These are phyloP conservation scores for Orthosia cruda DNA, from an alignment of 2,888 invertebrate species.

Conservation along the genomic window DNA sequence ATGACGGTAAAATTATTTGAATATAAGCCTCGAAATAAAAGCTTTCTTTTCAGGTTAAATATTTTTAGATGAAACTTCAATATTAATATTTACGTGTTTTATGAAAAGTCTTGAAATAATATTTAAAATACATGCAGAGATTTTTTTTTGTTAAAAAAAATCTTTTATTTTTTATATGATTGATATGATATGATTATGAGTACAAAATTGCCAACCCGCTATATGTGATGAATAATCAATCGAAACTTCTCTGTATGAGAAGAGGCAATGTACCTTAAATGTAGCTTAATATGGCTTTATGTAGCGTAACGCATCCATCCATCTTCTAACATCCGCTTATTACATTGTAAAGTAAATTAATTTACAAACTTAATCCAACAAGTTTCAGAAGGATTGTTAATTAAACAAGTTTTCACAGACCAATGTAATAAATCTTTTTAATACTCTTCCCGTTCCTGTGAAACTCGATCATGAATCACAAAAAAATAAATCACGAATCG, in stretches of 20 bases:
- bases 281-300: not conserved
- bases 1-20: constrained; percentile 1
- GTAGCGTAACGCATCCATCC: not conserved
- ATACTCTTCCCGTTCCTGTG: constrained; percentile 34
- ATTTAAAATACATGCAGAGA: too few relatives aligned
- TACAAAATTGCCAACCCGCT: too few relatives aligned
- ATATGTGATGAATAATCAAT: too few relatives aligned
- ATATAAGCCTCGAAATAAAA: constrained; percentile 14
- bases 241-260: too few relatives aligned
- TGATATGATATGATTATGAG: too few relatives aligned
- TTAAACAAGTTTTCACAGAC: constrained; percentile 55
- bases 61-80: not conserved
- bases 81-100: not conserved
- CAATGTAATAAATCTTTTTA: constrained; percentile 53
- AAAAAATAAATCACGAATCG: constrained; percentile 33
- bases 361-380: constrained; percentile 59
- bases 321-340: constrained; percentile 17
- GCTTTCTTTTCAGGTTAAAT: not conserved
- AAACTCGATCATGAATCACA: constrained; percentile 32
- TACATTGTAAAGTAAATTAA: constrained; percentile 43
- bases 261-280: too few relatives aligned
- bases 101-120: not conserved
- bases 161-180: too few relatives aligned
- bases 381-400: constrained; percentile 59
- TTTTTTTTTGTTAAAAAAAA: too few relatives aligned